These are phyloP conservation scores for Eudemis profundana DNA, from an alignment of 2,888 invertebrate genomes.

Conservation along the genomic window DNA sequence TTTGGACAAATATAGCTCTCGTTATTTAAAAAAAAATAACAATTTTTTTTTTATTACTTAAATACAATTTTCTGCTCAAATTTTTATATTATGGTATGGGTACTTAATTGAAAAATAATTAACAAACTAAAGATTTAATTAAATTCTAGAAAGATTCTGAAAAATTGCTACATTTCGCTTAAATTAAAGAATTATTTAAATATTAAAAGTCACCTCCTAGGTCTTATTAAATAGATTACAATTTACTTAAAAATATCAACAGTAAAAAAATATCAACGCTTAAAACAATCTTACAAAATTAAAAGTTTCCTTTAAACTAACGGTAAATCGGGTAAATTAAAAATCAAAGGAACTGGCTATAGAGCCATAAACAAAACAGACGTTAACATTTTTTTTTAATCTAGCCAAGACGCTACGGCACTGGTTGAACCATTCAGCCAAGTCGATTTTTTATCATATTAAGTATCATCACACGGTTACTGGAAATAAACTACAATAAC, in stretches of 20 bases:
- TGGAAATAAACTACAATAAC: constrained; percentile 34
- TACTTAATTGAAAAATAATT: neutral
- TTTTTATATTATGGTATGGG: too few species aligned
- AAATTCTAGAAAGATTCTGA: neutral
- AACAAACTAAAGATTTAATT: neutral
- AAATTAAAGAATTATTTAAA: constrained; percentile 4
- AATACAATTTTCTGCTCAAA: too few species aligned
- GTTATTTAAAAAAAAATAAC: constrained; percentile 32
- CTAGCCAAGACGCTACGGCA: constrained; percentile 57
- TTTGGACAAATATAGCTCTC: constrained; percentile 50
- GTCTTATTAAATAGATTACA: constrained; percentile 49
- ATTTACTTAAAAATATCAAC: constrained; percentile 44
- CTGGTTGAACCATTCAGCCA: constrained; percentile 49
- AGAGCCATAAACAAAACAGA: constrained; percentile 41
- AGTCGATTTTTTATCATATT: constrained; percentile 42
- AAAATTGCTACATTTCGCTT: neutral
- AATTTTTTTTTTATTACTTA: too few species aligned
- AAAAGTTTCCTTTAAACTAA: too few species aligned
- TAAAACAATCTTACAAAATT: constrained; percentile 2
- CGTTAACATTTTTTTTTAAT: constrained; percentile 28
- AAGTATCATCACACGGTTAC: constrained; percentile 18
- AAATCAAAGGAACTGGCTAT: constrained; percentile 26
- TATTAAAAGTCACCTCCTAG: constrained; percentile 69
- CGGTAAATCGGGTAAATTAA: too few species aligned
- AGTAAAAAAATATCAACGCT: constrained; percentile 46